These are phyloP conservation scores for Myotis pilosus DNA, from an alignment of 2,797 vertebrate species.

Conservation along the genomic window DNA sequence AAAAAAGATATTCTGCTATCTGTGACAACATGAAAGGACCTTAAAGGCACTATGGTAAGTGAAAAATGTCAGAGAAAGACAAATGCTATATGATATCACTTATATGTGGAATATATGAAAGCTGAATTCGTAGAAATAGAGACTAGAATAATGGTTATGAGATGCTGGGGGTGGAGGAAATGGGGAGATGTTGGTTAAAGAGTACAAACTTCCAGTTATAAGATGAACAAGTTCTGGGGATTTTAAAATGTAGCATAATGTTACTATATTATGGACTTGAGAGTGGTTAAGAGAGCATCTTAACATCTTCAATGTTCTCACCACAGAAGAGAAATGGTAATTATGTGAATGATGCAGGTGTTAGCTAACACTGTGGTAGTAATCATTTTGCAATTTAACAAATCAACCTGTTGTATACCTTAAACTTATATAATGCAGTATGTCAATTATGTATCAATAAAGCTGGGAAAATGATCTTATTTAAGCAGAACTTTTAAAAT, in stretches of 20 bases:
- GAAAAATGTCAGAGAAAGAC: background rate
- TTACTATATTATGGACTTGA: background rate
- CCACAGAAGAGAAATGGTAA: background rate
- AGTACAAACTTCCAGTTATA: background rate
- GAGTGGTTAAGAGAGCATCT: background rate
- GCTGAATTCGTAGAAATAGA: background rate
- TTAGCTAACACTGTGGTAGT: background rate
- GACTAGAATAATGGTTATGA: background rate
- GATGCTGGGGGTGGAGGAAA: background rate
- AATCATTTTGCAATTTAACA: background rate
- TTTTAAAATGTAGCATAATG: background rate
- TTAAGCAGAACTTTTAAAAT: constrained; percentile 40
- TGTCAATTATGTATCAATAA: background rate
- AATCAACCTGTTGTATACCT: background rate
- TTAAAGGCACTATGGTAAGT: background rate
- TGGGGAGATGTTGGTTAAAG: background rate
- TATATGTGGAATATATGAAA: background rate
- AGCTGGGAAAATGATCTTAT: background rate
- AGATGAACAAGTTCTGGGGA: background rate
- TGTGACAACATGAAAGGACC: background rate
- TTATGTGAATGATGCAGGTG: background rate
- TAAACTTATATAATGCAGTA: background rate
- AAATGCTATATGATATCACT: background rate
- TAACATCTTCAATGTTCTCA: background rate
- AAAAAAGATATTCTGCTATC: background rate